Percentiles rank a stretch among this genome's conserved stretches.
These are phyloP conservation scores for Acleris holmiana DNA, from an alignment of 2,888 invertebrate species.

Conservation along the genomic window DNA sequence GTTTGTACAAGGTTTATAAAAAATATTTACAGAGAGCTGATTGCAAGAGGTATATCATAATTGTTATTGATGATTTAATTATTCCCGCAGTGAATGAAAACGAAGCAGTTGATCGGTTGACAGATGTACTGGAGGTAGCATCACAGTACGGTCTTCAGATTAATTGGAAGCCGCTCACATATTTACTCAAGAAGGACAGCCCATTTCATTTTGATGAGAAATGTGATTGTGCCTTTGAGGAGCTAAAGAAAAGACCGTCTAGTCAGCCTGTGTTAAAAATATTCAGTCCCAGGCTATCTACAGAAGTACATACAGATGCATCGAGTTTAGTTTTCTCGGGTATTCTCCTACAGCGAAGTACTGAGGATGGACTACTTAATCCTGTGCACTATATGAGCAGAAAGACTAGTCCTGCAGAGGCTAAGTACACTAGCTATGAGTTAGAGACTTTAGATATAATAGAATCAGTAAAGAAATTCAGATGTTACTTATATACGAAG, in stretches of 20 bases:
- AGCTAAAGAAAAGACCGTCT: slow-evolving; percentile 1
- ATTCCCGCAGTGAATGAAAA: not conserved
- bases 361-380: slow-evolving; percentile 21
- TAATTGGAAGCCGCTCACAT: too few species aligned
- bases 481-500: not conserved
- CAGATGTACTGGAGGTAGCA: too few species aligned
- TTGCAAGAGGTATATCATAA: not conserved
- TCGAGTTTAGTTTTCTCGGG: slow-evolving; percentile 32
- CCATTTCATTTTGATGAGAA: not conserved
- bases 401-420: slow-evolving; percentile 8
- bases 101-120: too few species aligned
- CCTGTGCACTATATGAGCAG: slow-evolving; percentile 30
- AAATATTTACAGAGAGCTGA: slow-evolving; percentile 6
- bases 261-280: slow-evolving; percentile 14
- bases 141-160: too few species aligned
- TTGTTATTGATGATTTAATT: slow-evolving; percentile 11
- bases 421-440: slow-evolving; percentile 8
- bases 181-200: too few species aligned
- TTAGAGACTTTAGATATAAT: not conserved
- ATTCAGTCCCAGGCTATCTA: not conserved
- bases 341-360: slow-evolving; percentile 25
- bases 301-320: slow-evolving; percentile 37
- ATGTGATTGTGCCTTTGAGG: not conserved
- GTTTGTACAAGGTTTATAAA: slow-evolving; percentile 5
- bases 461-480: slow-evolving; percentile 1